These are phyloP conservation scores for Mayetiola destructor DNA, from an alignment of 2,888 invertebrate genomes.

Conservation along the genomic window DNA sequence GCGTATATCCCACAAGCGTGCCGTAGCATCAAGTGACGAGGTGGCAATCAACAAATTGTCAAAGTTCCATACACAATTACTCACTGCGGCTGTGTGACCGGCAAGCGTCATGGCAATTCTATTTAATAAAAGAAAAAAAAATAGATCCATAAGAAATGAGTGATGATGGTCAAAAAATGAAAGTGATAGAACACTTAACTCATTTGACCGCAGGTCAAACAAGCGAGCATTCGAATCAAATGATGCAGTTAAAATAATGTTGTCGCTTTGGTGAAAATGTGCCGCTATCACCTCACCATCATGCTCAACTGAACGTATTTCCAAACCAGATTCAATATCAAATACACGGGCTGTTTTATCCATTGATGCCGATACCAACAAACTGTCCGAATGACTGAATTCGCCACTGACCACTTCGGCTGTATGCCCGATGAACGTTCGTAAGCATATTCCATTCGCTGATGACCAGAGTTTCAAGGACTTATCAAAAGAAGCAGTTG, in stretches of 20 bases:
- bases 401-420: slow-evolving; percentile 58
- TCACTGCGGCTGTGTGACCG: slow-evolving; percentile 53
- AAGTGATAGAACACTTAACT: slow-evolving; percentile 35
- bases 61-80: slow-evolving; percentile 55
- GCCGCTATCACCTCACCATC: slow-evolving; percentile 61
- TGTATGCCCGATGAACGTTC: slow-evolving; percentile 57
- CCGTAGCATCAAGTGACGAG: slow-evolving; percentile 55
- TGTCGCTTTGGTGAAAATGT: slow-evolving; percentile 54
- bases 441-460: slow-evolving; percentile 47
- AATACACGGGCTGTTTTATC: slow-evolving; percentile 59
- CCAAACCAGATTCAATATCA: slow-evolving; percentile 49
- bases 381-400: slow-evolving; percentile 47
- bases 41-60: slow-evolving; percentile 50
- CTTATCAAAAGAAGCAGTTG: slow-evolving; percentile 71
- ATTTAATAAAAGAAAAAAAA: slow-evolving; percentile 15
- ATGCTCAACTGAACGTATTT: slow-evolving; percentile 48
- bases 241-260: slow-evolving; percentile 58
- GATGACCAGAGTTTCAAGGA: slow-evolving; percentile 62
- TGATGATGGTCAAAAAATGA: not conserved
- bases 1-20: slow-evolving; percentile 54
- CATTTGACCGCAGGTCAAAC: slow-evolving; percentile 55
- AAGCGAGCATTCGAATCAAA: slow-evolving; percentile 62
- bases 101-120: slow-evolving; percentile 43
- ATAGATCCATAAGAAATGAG: not conserved
- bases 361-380: slow-evolving; percentile 61